These are phyloP conservation scores for Isurus oxyrinchus DNA, from an alignment of 2,113 vertebrate species.

Conservation along the genomic window DNA sequence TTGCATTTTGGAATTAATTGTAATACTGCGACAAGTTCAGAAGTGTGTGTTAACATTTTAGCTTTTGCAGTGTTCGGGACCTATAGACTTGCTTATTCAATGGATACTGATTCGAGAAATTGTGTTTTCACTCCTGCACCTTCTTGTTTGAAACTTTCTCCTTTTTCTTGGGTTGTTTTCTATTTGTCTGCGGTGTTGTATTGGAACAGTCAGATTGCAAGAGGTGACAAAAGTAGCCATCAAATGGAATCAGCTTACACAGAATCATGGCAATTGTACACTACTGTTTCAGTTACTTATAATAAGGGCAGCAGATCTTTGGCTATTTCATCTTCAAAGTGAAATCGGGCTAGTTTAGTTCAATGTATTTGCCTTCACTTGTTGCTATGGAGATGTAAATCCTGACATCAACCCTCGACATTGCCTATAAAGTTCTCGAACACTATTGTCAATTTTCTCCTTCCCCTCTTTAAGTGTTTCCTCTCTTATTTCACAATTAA, in stretches of 20 bases:
- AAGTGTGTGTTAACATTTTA: neutral
- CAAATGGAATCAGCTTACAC: neutral
- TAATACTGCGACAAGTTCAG: neutral
- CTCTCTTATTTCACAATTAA: conserved; percentile 64
- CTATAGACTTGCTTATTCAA: neutral
- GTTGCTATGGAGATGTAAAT: conserved; percentile 67
- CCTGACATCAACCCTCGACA: conserved; percentile 58
- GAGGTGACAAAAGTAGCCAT: neutral
- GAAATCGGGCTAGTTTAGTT: neutral
- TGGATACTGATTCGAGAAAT: neutral
- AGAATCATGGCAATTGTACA: neutral
- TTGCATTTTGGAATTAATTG: neutral
- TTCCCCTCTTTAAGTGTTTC: conserved; percentile 59
- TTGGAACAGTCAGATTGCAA: neutral
- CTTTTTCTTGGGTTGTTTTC: neutral
- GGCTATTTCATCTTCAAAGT: neutral
- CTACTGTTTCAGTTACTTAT: neutral
- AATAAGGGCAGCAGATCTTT: neutral
- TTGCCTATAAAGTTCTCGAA: conserved; percentile 61
- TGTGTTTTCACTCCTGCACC: neutral
- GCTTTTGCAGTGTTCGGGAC: neutral
- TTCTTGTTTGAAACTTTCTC: too few species aligned
- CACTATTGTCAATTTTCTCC: conserved; percentile 67
- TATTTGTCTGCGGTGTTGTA: neutral
- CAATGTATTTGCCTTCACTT: conserved; percentile 49